These are phyloP conservation scores for Macrophya annulata DNA, from an alignment of 2,888 invertebrate genomes.

Conservation along the genomic window DNA sequence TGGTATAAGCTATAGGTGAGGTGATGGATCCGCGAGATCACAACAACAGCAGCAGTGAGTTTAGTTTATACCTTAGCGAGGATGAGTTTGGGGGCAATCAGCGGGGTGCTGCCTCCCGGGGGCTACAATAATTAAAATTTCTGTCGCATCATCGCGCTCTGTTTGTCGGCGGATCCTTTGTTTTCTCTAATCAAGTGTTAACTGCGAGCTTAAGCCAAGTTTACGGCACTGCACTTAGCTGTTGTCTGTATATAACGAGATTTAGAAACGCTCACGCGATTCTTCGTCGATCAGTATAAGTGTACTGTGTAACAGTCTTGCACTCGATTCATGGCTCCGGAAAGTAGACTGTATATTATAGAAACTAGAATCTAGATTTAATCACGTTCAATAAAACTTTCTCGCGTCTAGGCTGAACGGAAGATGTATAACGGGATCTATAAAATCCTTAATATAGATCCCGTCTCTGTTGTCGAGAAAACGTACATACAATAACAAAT, in stretches of 20 bases:
- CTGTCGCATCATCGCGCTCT: conserved; percentile 58
- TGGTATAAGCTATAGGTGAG: not conserved
- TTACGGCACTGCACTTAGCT: conserved; percentile 38
- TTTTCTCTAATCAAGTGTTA: conserved; percentile 58
- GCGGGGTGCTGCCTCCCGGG: conserved; percentile 57
- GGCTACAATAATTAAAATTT: conserved; percentile 58
- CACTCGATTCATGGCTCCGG: not conserved
- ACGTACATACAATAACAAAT: not conserved
- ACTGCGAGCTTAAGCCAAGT: conserved; percentile 53
- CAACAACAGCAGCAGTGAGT: conserved; percentile 23
- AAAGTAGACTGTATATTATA: conserved; percentile 6
- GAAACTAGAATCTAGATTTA: conserved; percentile 8
- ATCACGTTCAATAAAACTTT: conserved; percentile 26
- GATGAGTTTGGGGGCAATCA: conserved; percentile 48
- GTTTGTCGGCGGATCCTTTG: conserved; percentile 57
- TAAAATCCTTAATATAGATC: not conserved
- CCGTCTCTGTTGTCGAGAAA: not conserved
- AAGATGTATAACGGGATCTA: conserved; percentile 17
- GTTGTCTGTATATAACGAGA: not conserved
- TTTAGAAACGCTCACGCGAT: conserved; percentile 9
- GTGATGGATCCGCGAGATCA: conserved; percentile 35
- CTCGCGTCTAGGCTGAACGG: conserved; percentile 1
- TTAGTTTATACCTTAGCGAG: conserved; percentile 22
- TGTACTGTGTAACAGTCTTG: not conserved
- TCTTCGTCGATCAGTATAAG: not conserved